These are phyloP conservation scores for Orthosia gracilis DNA, from an alignment of 2,888 invertebrate genomes.

Conservation along the genomic window DNA sequence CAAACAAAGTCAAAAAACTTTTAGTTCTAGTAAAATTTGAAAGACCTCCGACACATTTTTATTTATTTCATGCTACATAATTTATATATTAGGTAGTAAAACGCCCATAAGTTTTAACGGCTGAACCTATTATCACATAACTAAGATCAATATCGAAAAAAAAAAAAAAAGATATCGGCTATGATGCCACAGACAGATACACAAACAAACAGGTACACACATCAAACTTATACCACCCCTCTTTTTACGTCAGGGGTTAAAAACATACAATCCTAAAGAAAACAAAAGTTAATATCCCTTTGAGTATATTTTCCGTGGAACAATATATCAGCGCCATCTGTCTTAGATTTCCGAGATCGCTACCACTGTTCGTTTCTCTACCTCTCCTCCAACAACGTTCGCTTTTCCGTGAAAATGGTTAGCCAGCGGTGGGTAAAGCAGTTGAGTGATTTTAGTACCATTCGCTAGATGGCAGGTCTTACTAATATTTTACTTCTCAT, in stretches of 20 bases:
- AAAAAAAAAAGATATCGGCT: no score
- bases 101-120: no score
- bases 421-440: neutral
- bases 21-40: neutral
- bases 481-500: neutral
- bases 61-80: no score
- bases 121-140: no score
- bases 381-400: neutral
- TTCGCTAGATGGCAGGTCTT: slow-evolving; percentile 43
- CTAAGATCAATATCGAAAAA: no score
- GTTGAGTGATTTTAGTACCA: neutral
- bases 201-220: no score
- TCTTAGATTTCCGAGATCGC: neutral
- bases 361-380: neutral
- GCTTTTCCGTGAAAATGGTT: neutral
- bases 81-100: no score
- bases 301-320: neutral
- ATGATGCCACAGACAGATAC: no score
- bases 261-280: neutral
- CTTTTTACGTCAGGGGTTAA: no score
- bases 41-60: no score
- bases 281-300: no score
- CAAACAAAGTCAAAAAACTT: neutral
- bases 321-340: slow-evolving; percentile 39
- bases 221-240: no score